These are phyloP conservation scores for Pollimyrus isidori DNA, from an alignment of 2,113 vertebrate genomes.

Conservation along the genomic window DNA sequence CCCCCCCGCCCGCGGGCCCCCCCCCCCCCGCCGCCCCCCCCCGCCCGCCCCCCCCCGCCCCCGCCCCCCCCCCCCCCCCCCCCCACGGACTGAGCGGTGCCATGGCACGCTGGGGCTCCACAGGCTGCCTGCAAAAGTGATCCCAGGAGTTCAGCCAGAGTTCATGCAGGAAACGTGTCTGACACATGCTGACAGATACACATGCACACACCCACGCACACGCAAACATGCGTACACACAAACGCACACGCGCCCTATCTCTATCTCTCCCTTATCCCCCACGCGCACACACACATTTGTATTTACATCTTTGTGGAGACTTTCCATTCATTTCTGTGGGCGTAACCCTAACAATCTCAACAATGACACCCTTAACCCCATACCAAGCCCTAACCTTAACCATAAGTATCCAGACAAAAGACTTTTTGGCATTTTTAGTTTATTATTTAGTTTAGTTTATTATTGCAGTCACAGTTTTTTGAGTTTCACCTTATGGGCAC, in stretches of 20 bases:
- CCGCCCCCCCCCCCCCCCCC: too few species aligned
- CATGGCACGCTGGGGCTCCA: constrained; percentile 78
- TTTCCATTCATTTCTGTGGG: neutral
- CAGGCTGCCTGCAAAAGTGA: constrained; percentile 69
- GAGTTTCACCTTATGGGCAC: neutral
- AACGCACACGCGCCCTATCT: neutral
- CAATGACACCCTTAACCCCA: too few species aligned
- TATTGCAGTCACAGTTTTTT: neutral
- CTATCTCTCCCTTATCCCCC: neutral
- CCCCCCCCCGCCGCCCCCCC: too few species aligned
- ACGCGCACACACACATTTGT: neutral
- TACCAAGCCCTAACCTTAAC: too few species aligned
- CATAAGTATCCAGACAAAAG: too few species aligned
- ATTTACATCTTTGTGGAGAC: too few species aligned
- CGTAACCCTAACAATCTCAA: too few species aligned
- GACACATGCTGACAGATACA: constrained; percentile 41
- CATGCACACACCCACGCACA: neutral
- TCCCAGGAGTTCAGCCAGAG: constrained; percentile 80
- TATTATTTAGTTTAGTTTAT: neutral
- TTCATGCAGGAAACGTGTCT: constrained; percentile 76
- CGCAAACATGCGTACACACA: neutral
- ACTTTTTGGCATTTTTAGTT: neutral
- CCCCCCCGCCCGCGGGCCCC: too few species aligned
- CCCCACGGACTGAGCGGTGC: constrained; percentile 44
- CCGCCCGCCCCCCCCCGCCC: too few species aligned